Evolutionary conservation across 2,888 invertebrate species (phyloP).

Genomic region (Drosophila antonietae): DNA sequence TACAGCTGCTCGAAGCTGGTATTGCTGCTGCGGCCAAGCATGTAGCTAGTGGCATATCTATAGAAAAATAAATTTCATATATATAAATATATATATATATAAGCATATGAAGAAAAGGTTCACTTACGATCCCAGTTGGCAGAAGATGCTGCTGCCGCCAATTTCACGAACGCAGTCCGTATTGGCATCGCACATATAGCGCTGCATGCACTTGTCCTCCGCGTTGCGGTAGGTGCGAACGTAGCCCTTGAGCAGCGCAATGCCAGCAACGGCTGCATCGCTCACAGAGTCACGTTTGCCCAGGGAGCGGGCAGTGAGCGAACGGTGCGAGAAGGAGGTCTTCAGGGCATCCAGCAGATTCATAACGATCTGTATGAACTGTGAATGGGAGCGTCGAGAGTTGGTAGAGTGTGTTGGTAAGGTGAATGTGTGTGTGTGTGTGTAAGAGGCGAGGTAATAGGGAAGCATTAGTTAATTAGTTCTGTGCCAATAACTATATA

Average conservation of each 20-base stretch:
- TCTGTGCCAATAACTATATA: conserved; percentile 62
- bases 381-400: conserved; percentile 79
- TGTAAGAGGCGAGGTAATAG: conserved; percentile 12
- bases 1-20: conserved; percentile 92
- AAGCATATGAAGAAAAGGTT: not conserved
- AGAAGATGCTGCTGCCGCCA: conserved; percentile 93
- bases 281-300: conserved; percentile 95
- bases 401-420: conserved; percentile 51
- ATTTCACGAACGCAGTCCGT: conserved; percentile 93
- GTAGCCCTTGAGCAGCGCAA: conserved; percentile 95
- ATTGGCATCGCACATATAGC: conserved; percentile 95
- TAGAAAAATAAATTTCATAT: conserved; percentile 7
- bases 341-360: conserved; percentile 96
- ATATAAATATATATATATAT: no score
- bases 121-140: conserved; percentile 96
- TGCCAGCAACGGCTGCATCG: conserved; percentile 94
- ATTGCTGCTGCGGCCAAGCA: conserved; percentile 91
- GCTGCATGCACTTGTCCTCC: conserved; percentile 93
- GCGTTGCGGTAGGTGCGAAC: conserved; percentile 91
- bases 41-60: conserved; percentile 94
- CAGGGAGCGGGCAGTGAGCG: conserved; percentile 92
- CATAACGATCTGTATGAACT: conserved; percentile 97
- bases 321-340: conserved; percentile 96
- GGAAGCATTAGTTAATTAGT: conserved; percentile 74
- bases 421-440: conserved; percentile 22